These are phyloP conservation scores for Cairina moschata DNA, from an alignment of 2,113 vertebrate genomes.

Conservation along the genomic window DNA sequence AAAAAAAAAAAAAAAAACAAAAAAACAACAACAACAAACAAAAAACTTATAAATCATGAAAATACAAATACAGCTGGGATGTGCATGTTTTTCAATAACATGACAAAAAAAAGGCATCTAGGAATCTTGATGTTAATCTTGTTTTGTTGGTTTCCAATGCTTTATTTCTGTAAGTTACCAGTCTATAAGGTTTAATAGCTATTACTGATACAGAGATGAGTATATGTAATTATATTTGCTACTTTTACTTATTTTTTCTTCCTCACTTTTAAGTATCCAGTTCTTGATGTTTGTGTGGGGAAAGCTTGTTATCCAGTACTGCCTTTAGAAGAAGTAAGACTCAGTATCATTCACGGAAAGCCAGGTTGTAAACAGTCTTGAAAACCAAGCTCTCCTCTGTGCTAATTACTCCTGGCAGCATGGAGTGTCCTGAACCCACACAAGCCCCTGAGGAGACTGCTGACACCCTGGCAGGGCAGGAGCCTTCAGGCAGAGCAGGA, in stretches of 20 bases:
- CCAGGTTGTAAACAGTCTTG: fast-evolving
- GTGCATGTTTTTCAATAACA: background rate
- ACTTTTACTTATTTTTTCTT: background rate
- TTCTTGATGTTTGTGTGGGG: background rate
- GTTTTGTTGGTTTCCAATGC: background rate
- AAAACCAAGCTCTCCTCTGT: background rate
- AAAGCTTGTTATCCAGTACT: background rate
- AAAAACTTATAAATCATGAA: background rate
- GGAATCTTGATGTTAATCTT: background rate
- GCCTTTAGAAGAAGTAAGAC: background rate
- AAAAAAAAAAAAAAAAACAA: background rate
- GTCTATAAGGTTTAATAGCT: background rate
- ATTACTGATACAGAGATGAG: background rate
- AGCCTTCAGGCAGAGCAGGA: background rate
- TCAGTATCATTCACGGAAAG: background rate
- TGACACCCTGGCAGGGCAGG: background rate
- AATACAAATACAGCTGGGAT: background rate
- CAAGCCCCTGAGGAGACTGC: background rate
- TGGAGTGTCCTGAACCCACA: background rate
- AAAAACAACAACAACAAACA: fast-evolving
- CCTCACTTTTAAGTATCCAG: background rate
- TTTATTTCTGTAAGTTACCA: background rate
- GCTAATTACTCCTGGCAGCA: background rate
- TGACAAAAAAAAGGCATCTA: background rate
- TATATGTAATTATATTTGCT: background rate